Base-by-base conservation (phyloP, 2,113 vertebrate genomes). In the Gadus chalcogrammus region DNA sequence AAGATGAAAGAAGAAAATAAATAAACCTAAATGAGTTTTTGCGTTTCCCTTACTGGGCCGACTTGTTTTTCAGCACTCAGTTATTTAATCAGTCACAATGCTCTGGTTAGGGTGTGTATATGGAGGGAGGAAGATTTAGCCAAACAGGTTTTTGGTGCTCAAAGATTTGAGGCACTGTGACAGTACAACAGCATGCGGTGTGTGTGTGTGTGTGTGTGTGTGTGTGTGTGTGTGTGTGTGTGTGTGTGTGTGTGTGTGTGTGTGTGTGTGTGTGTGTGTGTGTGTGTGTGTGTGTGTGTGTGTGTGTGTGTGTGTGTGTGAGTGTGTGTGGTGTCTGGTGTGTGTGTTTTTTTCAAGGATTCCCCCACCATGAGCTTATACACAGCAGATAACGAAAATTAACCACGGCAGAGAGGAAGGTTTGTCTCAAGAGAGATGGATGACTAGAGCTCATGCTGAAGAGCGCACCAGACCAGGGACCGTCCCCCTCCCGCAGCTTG, bases 41-140 rank as follows among this genome's bases (percentile, higher is more conserved):
- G 76, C 84, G 68, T 61, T 61, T 65, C 52, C 28, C 15, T 63
- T 62, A 48, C 59, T 70, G 68, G 68, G 60, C 9, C 38, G 82
- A 89, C 89, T 88, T 77, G 85, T 87, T 90, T 86, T 85, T 84
- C 75, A 69, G 71, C 76, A 75, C 67, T 83, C 56, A 62, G 76
- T 35, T 35, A 35, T 65, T 24, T 72, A 75, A 68, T 53, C 64
- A 69, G 58, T 74, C 73, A 79, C 69, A 65, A 80, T 82, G 76
- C 71, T 31, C 38, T 69, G 65, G 35, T 0, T 59, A 15, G 42
- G 59, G 71, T 15, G 65, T 53, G 24, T 20, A 61, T 22, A 61
- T 22, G 76, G 77, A 69, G 75, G 67, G 69, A 59, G 66, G 24
- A 18, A 65, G 17, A 65, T 20, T 7, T 60, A 55, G 69, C 77